Conservation (phyloP, 2,797 vertebrate genomes). For the Anas bahamensis region DNA sequence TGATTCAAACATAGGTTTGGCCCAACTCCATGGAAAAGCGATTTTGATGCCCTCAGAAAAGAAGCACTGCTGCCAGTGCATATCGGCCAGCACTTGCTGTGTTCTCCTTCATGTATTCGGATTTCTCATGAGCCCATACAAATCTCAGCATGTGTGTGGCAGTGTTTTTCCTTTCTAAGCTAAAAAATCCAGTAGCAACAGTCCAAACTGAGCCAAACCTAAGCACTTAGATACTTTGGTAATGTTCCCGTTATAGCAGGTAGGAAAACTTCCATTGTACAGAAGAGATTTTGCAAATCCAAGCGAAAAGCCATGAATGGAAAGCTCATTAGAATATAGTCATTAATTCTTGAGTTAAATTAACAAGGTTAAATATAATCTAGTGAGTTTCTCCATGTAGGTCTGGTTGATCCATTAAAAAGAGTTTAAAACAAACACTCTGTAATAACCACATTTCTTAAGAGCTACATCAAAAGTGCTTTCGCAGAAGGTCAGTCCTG, state of each 20-base stretch:
- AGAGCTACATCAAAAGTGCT: constrained; percentile 6
- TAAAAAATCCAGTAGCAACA: not conserved
- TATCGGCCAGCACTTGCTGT: not conserved
- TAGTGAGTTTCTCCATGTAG: not conserved
- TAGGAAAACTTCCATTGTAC: constrained; percentile 12
- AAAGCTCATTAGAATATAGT: constrained; percentile 35
- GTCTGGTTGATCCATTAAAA: not conserved
- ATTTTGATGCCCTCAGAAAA: constrained; percentile 28
- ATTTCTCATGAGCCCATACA: constrained; percentile 3
- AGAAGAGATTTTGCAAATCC: constrained; percentile 17
- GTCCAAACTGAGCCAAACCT: constrained; percentile 33
- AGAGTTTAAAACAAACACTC: constrained; percentile 23
- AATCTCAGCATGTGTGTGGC: constrained; percentile 58
- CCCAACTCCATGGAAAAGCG: constrained; percentile 13
- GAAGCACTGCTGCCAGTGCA: not conserved
- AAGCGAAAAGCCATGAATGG: not conserved
- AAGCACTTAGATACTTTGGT: constrained; percentile 22
- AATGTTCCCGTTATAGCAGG: constrained; percentile 7
- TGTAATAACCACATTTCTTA: constrained; percentile 27
- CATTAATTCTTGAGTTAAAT: constrained; percentile 40
- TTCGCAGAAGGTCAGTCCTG: constrained; percentile 15
- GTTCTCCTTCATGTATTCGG: not conserved
- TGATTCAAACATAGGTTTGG: constrained; percentile 43
- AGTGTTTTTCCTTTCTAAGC: constrained; percentile 47
- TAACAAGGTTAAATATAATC: constrained; percentile 36